phyloP scores from a whole-genome alignment of 2,797 vertebrate genomes.

The Botia almorhae region DNA sequence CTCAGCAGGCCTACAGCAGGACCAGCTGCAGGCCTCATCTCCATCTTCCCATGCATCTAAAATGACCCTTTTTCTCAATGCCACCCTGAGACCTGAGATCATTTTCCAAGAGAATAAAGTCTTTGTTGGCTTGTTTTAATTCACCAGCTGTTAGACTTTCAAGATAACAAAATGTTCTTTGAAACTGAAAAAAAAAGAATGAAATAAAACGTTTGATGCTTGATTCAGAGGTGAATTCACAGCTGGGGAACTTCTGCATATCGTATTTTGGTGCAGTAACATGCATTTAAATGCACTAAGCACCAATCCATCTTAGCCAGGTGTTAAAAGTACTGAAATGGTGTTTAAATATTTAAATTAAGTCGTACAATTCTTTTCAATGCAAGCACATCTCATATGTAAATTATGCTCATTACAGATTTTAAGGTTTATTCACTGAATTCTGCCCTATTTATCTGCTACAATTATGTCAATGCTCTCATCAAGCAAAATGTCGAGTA shows the following conservation, averaged over 20 bases:
- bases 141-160: slow-evolving; percentile 31
- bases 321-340: not conserved
- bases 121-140: slow-evolving; percentile 1
- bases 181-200: slow-evolving; percentile 7
- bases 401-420: not conserved
- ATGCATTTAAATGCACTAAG: not conserved
- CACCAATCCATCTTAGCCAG: not conserved
- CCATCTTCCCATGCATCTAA: slow-evolving; percentile 44
- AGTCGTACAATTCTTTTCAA: too few species aligned
- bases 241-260: not conserved
- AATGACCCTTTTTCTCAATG: slow-evolving; percentile 26
- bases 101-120: slow-evolving; percentile 14
- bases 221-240: not conserved
- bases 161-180: slow-evolving; percentile 8
- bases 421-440: too few species aligned
- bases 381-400: not conserved
- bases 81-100: slow-evolving; percentile 1
- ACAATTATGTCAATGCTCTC: not conserved
- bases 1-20: not conserved
- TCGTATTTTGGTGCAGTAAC: not conserved
- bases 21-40: slow-evolving; percentile 20
- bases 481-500: not conserved
- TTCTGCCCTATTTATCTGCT: not conserved
- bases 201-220: not conserved
- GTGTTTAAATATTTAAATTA: too few species aligned